phyloP scores from a whole-genome alignment of 2,113 vertebrate species.

The Nibea albiflora region DNA sequence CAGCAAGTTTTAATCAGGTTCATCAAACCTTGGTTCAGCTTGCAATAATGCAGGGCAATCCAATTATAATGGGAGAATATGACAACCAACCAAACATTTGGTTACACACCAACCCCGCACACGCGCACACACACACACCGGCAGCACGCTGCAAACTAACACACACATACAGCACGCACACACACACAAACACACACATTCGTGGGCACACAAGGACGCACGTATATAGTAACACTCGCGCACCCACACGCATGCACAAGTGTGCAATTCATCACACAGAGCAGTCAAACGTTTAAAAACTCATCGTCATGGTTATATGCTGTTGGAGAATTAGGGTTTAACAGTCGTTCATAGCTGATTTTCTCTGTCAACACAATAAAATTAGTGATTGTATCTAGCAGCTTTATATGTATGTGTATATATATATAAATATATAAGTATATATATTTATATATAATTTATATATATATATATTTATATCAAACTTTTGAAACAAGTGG shows the following conservation, averaged over 20 bases:
- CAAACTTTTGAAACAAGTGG: constrained; percentile 81
- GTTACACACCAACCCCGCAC: constrained; percentile 69
- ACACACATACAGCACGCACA: constrained; percentile 16
- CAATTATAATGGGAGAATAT: constrained; percentile 76
- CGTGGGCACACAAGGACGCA: constrained; percentile 24
- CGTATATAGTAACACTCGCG: constrained; percentile 13
- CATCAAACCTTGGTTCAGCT: constrained; percentile 86
- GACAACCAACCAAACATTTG: constrained; percentile 70
- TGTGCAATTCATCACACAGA: constrained; percentile 57
- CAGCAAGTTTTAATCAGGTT: constrained; percentile 95
- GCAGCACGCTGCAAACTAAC: constrained; percentile 2
- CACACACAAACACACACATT: constrained; percentile 15
- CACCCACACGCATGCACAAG: constrained; percentile 52
- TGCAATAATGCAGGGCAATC: constrained; percentile 80
- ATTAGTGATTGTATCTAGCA: constrained; percentile 91
- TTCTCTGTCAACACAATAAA: constrained; percentile 83
- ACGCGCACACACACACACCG: background rate
- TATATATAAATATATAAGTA: constrained; percentile 64
- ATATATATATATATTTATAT: constrained; percentile 71
- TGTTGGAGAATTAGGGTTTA: constrained; percentile 87
- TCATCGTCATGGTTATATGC: constrained; percentile 68
- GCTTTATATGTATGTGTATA: constrained; percentile 80
- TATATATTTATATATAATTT: background rate
- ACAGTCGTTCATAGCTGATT: constrained; percentile 87
- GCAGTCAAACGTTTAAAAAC: constrained; percentile 59